These are phyloP conservation scores for Eunapius fragilis DNA, from an alignment of 37 sponge, comb jelly and placozoan species.

Conservation along the genomic window DNA sequence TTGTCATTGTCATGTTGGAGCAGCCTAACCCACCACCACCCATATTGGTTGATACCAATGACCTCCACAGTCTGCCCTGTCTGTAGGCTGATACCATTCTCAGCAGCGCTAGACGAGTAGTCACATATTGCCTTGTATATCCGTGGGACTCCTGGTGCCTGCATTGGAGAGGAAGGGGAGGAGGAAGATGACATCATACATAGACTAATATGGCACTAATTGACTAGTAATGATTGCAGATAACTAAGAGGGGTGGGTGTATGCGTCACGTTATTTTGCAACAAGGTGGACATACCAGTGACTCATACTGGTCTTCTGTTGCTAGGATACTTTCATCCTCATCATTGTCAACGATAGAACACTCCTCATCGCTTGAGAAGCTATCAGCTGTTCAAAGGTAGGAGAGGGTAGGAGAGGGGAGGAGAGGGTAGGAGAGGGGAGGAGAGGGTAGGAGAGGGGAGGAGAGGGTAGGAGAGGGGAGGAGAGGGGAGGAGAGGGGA, in stretches of 20 bases:
- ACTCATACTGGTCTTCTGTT: slow-evolving; percentile 42
- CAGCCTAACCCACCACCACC: slow-evolving; percentile 86
- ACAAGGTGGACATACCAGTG: slow-evolving; percentile 23
- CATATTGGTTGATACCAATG: slow-evolving; percentile 71
- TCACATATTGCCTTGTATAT: slow-evolving; percentile 63
- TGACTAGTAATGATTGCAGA: no score
- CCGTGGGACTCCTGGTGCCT: slow-evolving; percentile 76
- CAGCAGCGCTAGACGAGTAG: slow-evolving; percentile 61
- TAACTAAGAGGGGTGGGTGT: no score
- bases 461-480: no score
- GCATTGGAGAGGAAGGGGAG: slow-evolving; percentile 4
- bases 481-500: no score
- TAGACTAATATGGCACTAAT: no score
- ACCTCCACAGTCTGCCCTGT: slow-evolving; percentile 74
- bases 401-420: not conserved
- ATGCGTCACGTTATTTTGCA: no score
- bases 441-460: no score
- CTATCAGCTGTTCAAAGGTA: not conserved
- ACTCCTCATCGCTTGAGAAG: slow-evolving; percentile 46
- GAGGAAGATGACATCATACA: not conserved
- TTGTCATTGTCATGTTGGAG: slow-evolving; percentile 31
- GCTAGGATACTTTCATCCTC: slow-evolving; percentile 11
- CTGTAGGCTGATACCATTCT: slow-evolving; percentile 51
- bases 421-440: no score
- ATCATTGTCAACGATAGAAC: slow-evolving; percentile 25